These are phyloP conservation scores for Thunnus albacares DNA, from an alignment of 2,797 vertebrate species.

Conservation along the genomic window DNA sequence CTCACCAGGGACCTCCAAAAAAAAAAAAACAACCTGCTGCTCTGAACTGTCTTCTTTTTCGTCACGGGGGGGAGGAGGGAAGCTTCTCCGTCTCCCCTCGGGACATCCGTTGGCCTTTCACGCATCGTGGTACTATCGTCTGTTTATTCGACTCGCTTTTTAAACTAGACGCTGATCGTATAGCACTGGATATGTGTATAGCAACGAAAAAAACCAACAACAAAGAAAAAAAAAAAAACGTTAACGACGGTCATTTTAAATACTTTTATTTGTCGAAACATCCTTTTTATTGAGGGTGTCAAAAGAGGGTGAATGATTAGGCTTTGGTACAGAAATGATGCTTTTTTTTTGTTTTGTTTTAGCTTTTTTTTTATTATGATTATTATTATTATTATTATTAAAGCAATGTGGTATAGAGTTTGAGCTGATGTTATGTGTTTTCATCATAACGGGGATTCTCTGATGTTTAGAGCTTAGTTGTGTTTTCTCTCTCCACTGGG, in stretches of 20 bases:
- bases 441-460: constrained; percentile 80
- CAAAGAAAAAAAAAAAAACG: background rate
- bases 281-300: constrained; percentile 47
- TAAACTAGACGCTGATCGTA: constrained; percentile 73
- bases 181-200: constrained; percentile 77
- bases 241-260: constrained; percentile 68
- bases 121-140: constrained; percentile 83
- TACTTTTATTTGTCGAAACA: constrained; percentile 58
- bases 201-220: constrained; percentile 21
- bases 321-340: constrained; percentile 77
- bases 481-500: constrained; percentile 86
- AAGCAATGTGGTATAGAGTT: constrained; percentile 65
- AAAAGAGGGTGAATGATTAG: constrained; percentile 46
- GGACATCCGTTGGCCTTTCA: constrained; percentile 82
- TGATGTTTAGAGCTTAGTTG: constrained; percentile 88
- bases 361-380: constrained; percentile 30
- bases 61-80: constrained; percentile 57
- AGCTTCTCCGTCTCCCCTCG: constrained; percentile 43
- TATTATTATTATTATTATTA: constrained; percentile 49
- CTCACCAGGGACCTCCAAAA: constrained; percentile 70
- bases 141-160: constrained; percentile 81
- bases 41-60: constrained; percentile 74
- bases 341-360: constrained; percentile 53
- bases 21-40: constrained; percentile 73
- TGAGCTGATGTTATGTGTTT: constrained; percentile 79